Base-by-base conservation (phyloP, 1,140 invertebrate species). In the Drosophila kepulauana region DNA sequence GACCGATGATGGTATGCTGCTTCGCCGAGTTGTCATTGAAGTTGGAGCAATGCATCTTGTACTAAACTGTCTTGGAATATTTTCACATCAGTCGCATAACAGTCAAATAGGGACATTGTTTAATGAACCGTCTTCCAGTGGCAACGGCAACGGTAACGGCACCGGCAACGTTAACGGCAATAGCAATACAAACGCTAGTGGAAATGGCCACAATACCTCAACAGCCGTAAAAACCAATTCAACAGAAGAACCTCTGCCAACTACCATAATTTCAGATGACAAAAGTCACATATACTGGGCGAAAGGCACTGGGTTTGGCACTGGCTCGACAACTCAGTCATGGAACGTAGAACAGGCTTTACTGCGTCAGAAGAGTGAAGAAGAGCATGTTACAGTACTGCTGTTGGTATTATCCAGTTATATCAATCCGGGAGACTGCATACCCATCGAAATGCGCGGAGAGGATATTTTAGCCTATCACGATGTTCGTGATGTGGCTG, bases 261-360 rank as follows among this genome's bases (percentile, higher is more conserved):
- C 38, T 52, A 45, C 81, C 8, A 66, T 64, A 20, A 93, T 93
- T 59, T 92, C 92, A 25, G 96, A 96, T 81, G 96, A 97, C 66
- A 97, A 97, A 78, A 95, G 95, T 1, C 97, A 98, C 87, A 93
- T 97, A 70, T 99, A 98, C 93, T 99, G 98, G 98, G 98, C 98
- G 0, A 99, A 99, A 91, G 96, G 96, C 5, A 98, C 98, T 1
- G 98, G 98, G 3, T 99, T 98, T 93, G 98, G 98, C 10, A 98
- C 98, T 0, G 98, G 98, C 1, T 98, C 97, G 1, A 99, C 97
- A 1, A 96, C 97, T 63, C 98, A 98, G 85, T 97, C 97, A 30
- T 99, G 98, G 98, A 98, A 99, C 93, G 97, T 99, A 7, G 98
- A 99, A 85, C 97, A 98, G 85, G 97, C 97, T 25, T 92, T 99